Evolutionary conservation across 2,797 vertebrate species (phyloP), one percentile per base, ranked within the genome.

Genomic region (Perodicticus potto): DNA sequence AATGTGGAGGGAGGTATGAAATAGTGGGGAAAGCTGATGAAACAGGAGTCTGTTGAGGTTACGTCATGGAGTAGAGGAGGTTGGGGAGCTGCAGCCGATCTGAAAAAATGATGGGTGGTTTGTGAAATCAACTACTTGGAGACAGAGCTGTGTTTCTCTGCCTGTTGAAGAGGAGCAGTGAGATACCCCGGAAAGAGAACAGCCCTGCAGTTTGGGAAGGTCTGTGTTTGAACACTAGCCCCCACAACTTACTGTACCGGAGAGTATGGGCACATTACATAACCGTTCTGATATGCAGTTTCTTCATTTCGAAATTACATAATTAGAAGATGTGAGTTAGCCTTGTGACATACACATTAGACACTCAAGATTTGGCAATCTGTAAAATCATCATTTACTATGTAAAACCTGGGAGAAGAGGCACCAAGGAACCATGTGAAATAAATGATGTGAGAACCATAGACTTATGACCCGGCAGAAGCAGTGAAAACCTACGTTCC

Each of bases 291-390:
- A 69, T 45, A 74, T 5, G 12, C 10, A 65, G 49, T 63, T 85
- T 88, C 72, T 72, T 92, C 90, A 86, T 83, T 85, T 96, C 63
- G 89, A 80, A 91, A 80, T 67, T 69, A 82, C 13, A 34, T 37
- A 55, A 67, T 81, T 81, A 82, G 23, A 37, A 34, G 53, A 95
- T 73, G 45, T 55, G 45, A 78, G 43, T 70, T 76, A 55, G 9
- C 12, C 12, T 13, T 5, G 10, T 5, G n/a, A n/a, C 3, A 29
- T 53, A 43, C 89, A 70, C 90, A 70, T 84, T 94, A 93, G 34
- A 90, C 53, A 59, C 59, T 76, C 72, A 76, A 80, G 13, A 76
- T 84, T 81, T 2, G 16, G 23, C 19, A 84, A 9, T 37, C n/a
- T 72, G 63, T 82, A 59, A 86, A 92, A 69, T n/a, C 40, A 40